These are phyloP conservation scores for Lucinisca nassula DNA, from an alignment of 2,888 invertebrate genomes.

Conservation along the genomic window DNA sequence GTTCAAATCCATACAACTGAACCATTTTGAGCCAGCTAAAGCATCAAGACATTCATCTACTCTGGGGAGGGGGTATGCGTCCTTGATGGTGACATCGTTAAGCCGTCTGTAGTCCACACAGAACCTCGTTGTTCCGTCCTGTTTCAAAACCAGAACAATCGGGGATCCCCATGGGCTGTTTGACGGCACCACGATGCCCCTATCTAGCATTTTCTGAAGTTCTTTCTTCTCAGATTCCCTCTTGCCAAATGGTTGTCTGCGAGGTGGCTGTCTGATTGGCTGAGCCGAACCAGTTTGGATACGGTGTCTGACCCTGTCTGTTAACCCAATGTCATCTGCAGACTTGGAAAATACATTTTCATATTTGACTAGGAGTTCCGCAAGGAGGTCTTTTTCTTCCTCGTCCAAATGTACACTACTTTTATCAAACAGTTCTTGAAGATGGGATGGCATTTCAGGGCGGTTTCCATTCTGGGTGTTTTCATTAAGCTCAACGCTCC, in stretches of 20 bases:
- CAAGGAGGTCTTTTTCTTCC: background rate
- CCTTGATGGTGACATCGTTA: slow-evolving; percentile 51
- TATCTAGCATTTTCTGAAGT: slow-evolving; percentile 45
- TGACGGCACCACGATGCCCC: slow-evolving; percentile 53
- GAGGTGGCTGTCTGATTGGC: slow-evolving; percentile 43
- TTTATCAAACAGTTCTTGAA: slow-evolving; percentile 29
- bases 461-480: background rate
- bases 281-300: slow-evolving; percentile 35
- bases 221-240: slow-evolving; percentile 34
- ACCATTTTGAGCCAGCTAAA: slow-evolving; percentile 54
- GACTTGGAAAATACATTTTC: slow-evolving; percentile 43
- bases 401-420: slow-evolving; percentile 12
- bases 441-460: background rate
- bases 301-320: slow-evolving; percentile 38
- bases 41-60: slow-evolving; percentile 60
- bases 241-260: slow-evolving; percentile 47
- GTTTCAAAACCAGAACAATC: slow-evolving; percentile 60
- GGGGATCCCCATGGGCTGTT: slow-evolving; percentile 61
- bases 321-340: slow-evolving; percentile 45
- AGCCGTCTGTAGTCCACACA: slow-evolving; percentile 51
- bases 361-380: slow-evolving; percentile 20
- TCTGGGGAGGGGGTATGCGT: slow-evolving; percentile 56
- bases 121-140: slow-evolving; percentile 50
- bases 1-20: slow-evolving; percentile 60
- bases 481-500: too few species aligned